phyloP scores from a whole-genome alignment of 2,113 vertebrate species.

The Amazona vittata region DNA sequence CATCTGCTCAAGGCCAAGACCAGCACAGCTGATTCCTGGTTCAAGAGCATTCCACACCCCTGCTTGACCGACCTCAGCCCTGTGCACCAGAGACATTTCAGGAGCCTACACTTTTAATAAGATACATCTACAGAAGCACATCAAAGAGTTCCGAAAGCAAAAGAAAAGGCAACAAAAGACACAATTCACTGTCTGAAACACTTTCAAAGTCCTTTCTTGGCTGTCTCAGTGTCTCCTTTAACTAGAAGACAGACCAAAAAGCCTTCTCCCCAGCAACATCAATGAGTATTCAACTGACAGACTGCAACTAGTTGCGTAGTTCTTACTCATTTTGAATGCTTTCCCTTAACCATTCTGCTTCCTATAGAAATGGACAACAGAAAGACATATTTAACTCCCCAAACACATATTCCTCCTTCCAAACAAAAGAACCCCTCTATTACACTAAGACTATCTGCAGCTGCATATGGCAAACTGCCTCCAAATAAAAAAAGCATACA shows the following conservation, averaged over 20 bases:
- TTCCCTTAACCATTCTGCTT: not conserved
- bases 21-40: not conserved
- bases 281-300: not conserved
- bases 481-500: not conserved
- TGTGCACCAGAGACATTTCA: not conserved
- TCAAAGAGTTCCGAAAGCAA: not conserved
- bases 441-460: not conserved
- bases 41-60: too few relatives aligned
- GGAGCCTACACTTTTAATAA: not conserved
- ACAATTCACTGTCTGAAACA: not conserved
- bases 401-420: not conserved
- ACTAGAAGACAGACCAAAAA: not conserved
- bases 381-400: not conserved
- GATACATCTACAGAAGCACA: not conserved
- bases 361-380: not conserved
- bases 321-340: not conserved
- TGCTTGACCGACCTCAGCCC: not conserved
- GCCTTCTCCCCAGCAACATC: not conserved
- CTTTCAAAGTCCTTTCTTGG: not conserved
- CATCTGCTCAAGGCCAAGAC: not conserved
- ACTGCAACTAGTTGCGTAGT: not conserved
- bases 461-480: not conserved
- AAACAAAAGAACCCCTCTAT: not conserved
- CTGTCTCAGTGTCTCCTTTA: not conserved
- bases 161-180: not conserved